Evolutionary conservation across 2,888 invertebrate species (phyloP), one percentile per base, ranked within the genome.

Genomic region (Tridacna gigas): DNA sequence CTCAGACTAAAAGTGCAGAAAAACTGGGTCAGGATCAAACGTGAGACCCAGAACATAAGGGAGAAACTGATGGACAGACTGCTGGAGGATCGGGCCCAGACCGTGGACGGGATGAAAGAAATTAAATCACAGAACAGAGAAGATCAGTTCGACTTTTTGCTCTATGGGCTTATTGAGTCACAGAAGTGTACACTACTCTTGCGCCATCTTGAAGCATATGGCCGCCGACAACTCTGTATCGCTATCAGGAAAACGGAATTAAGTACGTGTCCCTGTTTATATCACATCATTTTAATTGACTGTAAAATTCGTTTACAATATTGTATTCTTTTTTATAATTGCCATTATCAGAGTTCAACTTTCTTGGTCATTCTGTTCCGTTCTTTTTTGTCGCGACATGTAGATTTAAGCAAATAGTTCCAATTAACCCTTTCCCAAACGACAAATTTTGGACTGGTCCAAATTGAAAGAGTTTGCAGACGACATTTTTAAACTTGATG

Each of bases 1-100:
- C 51, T 71, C 12, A 47, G 71, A n/a, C 26, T 71, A 2, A 48
- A 26, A 25, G 71, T 71, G 4, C 71, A 71, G 47, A 71, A 71
- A 45, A 71, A 71, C 25, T 71, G 71, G 71, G 26, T 71, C 15
- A n/a, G 71, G 18, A 71, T 71, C 13, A 71, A 71, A 26, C 71
- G 51, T 26, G 71, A 71, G n/a, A 71, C 71, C 71, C 71, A 51
- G 15, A 48, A 3, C 45, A 71, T 71, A 22, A 48, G 71, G 15
- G 71, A 71, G 7, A 71, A 47, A 51, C 25, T 71, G 1, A 71
- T 71, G 48, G 71, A 71, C 51, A 48, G 25, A n/a, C 25, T 48
- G 7, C 26, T 71, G 25, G 71, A 45, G 0, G 71, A 71, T 4
- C 51, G 71, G 13, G 71, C 71, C 26, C 22, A 51, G 13, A 25